Evolutionary conservation across 2,113 vertebrate species (phyloP), one percentile per base, ranked within the genome.

Genomic region (Corapipo altera): DNA sequence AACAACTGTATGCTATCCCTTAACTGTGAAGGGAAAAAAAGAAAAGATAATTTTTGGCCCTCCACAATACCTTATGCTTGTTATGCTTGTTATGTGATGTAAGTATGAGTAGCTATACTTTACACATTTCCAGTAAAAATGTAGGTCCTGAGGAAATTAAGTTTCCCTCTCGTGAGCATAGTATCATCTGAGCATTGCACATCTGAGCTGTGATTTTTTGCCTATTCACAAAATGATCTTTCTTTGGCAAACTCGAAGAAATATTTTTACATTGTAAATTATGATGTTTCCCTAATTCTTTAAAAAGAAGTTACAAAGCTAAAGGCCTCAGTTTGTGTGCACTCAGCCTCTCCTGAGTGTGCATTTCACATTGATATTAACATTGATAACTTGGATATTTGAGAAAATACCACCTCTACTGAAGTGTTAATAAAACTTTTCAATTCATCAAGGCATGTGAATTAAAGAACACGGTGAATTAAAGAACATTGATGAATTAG

Each of bases 121-220:
- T n/a, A n/a, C 15, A 41, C 11, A 43, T 15, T 85, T 55, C 7
- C 21, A 43, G 16, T 52, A 67, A 88, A 89, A 62, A 32, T 26
- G 28, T 12, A 72, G 21, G 8, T 39, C 9, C 39, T 61, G 15
- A 51, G 35, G 16, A 77, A 75, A 71, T 35, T 7, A 22, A 30
- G 7, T 15, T 62, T 87, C 81, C 3, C 13, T 46, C 15, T 78
- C 6, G 0, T 11, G 8, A 48, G 7, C 1, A 0, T 6, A 19
- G 26, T 9, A 39, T 33, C 26, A 51, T 41, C 39, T 41, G 39
- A 41, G 3, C 61, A 39, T 12, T 57, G 18, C 12, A 83, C 22
- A 46, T n/a, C 8, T 41, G 41, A 61, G 23, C 11, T 70, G 37
- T 26, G 33, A n/a, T 76, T 78, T 77, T 57, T 37, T 65, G 30